A percentile compares a stretch with the other conserved stretches of the same genome.
Conservation (phyloP, 2,888 invertebrate species). For the Drosophila algonquin region DNA sequence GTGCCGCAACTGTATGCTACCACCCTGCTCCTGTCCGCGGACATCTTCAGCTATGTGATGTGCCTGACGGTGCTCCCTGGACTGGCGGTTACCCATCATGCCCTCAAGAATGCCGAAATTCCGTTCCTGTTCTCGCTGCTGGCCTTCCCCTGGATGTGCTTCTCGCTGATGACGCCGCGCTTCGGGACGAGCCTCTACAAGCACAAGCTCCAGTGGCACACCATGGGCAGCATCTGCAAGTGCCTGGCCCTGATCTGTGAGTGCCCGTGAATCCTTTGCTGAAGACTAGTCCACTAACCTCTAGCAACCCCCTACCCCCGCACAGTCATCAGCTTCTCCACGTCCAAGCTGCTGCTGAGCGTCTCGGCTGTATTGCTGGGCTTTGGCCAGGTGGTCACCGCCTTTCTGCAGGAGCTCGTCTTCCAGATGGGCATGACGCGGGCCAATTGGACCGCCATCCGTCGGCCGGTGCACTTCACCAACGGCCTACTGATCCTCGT, state of each 20-base stretch:
- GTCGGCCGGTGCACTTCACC: conserved; percentile 82
- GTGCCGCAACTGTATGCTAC: conserved; percentile 83
- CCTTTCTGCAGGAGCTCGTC: conserved; percentile 82
- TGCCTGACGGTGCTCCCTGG: conserved; percentile 83
- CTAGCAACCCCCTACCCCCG: not conserved
- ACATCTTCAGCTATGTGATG: conserved; percentile 84
- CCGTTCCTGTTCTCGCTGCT: conserved; percentile 83
- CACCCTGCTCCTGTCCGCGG: conserved; percentile 81
- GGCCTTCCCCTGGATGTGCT: conserved; percentile 84
- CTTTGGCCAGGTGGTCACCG: conserved; percentile 83
- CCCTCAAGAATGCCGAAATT: conserved; percentile 83
- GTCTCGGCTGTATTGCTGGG: conserved; percentile 83
- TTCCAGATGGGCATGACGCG: conserved; percentile 82
- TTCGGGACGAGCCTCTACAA: conserved; percentile 82
- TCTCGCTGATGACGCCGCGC: conserved; percentile 83
- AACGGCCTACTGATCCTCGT: conserved; percentile 82
- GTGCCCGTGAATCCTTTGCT: conserved; percentile 30
- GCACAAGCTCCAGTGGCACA: conserved; percentile 82
- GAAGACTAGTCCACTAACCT: not conserved
- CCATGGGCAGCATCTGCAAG: conserved; percentile 82
- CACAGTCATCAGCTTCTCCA: conserved; percentile 83
- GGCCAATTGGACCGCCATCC: conserved; percentile 82
- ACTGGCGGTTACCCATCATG: conserved; percentile 81
- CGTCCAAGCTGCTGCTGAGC: conserved; percentile 82
- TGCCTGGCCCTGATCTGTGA: conserved; percentile 82